phyloP scores from a whole-genome alignment of 2,888 invertebrate species.

The Bhutanitis thaidina region DNA sequence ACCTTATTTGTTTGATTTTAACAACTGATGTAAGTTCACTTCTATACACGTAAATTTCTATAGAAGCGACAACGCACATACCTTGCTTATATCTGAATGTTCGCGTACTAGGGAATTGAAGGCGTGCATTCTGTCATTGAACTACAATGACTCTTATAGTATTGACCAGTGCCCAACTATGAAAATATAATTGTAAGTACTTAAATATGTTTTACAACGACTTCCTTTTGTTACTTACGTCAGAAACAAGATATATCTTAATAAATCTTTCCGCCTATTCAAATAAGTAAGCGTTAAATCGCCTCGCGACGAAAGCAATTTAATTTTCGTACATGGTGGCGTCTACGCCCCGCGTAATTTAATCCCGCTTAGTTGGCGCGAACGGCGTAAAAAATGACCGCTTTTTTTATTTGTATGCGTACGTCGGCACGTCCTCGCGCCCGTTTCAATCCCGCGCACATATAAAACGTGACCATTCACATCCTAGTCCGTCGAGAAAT shows the following conservation, averaged over 20 bases:
- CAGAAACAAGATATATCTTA: neutral
- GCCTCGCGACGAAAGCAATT: conserved; percentile 25
- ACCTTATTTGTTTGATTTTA: no score
- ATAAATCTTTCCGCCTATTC: conserved; percentile 13
- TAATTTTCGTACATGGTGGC: conserved; percentile 36
- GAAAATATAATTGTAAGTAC: no score
- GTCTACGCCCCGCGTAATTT: conserved; percentile 51
- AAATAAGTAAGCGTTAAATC: conserved; percentile 16
- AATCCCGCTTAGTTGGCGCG: conserved; percentile 39
- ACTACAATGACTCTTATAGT: no score
- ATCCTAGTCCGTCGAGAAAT: conserved; percentile 42
- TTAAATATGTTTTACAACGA: neutral
- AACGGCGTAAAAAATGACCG: conserved; percentile 38
- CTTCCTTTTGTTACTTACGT: no score
- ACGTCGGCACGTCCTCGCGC: conserved; percentile 52
- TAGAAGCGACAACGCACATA: no score
- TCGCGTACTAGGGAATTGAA: no score
- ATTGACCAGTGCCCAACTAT: no score
- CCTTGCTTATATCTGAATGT: no score
- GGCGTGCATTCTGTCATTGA: no score
- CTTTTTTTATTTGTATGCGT: conserved; percentile 51
- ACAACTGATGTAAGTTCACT: no score
- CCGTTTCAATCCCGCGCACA: conserved; percentile 56
- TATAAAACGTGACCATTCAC: conserved; percentile 69
- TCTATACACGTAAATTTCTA: no score